These are phyloP conservation scores for Micrasema longulum DNA, from an alignment of 1,140 invertebrate genomes.

Conservation along the genomic window DNA sequence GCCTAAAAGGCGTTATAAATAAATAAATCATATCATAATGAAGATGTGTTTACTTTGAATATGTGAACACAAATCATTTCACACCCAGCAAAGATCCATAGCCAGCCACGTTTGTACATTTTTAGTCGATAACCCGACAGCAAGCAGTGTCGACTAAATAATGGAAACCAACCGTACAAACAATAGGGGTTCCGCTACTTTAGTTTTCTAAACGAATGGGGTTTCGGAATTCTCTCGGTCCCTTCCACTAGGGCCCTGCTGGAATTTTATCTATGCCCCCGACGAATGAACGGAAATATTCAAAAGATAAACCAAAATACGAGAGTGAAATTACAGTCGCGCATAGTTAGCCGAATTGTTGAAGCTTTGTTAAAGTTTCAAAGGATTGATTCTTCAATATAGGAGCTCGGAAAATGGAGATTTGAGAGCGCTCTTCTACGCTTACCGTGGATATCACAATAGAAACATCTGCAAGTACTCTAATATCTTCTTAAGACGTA, in stretches of 20 bases:
- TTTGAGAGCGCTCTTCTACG: too few relatives aligned
- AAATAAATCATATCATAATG: too few relatives aligned
- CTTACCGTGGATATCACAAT: neutral
- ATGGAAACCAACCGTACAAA: conserved; percentile 25
- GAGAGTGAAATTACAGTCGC: conserved; percentile 39
- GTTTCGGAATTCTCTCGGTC: conserved; percentile 30
- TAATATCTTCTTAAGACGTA: neutral
- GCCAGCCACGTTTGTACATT: conserved; percentile 30
- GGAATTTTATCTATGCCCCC: conserved; percentile 49
- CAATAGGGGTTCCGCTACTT: conserved; percentile 37
- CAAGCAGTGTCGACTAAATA: conserved; percentile 35
- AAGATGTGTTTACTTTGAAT: too few relatives aligned
- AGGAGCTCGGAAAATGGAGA: neutral
- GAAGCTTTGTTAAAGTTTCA: conserved; percentile 29
- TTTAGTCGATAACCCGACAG: conserved; percentile 34
- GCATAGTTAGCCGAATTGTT: conserved; percentile 39
- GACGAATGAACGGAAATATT: conserved; percentile 53
- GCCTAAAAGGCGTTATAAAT: too few relatives aligned
- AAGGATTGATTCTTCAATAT: conserved; percentile 44
- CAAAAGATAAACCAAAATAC: conserved; percentile 46
- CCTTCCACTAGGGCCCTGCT: conserved; percentile 40
- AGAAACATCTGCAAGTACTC: neutral
- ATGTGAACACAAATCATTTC: conserved; percentile 3
- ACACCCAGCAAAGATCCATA: neutral
- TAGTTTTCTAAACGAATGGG: conserved; percentile 38